Evolutionary conservation across 2,888 invertebrate species (phyloP).

Genomic region (Tenthredo distinguenda): DNA sequence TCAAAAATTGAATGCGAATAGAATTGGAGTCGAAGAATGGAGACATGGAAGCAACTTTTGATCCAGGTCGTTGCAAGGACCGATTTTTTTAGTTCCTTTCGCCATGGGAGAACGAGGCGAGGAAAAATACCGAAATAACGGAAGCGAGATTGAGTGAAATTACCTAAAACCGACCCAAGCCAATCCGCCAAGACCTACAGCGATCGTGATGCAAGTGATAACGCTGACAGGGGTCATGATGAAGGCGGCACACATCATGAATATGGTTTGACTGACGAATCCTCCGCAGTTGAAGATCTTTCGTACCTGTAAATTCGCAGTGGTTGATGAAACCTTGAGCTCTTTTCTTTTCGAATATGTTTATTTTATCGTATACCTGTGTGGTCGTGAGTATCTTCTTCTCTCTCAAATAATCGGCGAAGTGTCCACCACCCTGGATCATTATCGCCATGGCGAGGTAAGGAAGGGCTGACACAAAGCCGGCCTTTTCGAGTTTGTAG

Average conservation of each 20-base stretch:
- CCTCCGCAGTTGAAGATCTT: slow-evolving; percentile 88
- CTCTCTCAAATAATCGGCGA: slow-evolving; percentile 89
- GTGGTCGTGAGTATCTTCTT: slow-evolving; percentile 86
- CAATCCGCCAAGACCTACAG: slow-evolving; percentile 94
- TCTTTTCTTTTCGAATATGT: not conserved
- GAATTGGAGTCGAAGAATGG: no score
- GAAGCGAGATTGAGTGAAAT: not conserved
- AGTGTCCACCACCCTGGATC: slow-evolving; percentile 88
- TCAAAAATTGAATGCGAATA: no score
- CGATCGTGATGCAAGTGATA: slow-evolving; percentile 91
- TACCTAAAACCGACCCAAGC: slow-evolving; percentile 96
- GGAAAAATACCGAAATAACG: not conserved
- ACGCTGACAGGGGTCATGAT: slow-evolving; percentile 84
- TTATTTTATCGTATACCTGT: slow-evolving; percentile 79
- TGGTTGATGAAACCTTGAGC: not conserved
- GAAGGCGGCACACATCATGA: slow-evolving; percentile 92
- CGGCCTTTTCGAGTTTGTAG: slow-evolving; percentile 88
- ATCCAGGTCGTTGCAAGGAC: no score
- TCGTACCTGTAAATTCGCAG: slow-evolving; percentile 77
- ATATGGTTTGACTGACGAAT: slow-evolving; percentile 89
- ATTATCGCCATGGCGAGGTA: slow-evolving; percentile 93
- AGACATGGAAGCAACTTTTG: no score
- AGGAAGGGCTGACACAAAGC: slow-evolving; percentile 91
- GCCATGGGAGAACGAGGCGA: not conserved
- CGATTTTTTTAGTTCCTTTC: not conserved